Base-by-base conservation (phyloP, 2,797 vertebrate genomes). In the Gorsachius magnificus region DNA sequence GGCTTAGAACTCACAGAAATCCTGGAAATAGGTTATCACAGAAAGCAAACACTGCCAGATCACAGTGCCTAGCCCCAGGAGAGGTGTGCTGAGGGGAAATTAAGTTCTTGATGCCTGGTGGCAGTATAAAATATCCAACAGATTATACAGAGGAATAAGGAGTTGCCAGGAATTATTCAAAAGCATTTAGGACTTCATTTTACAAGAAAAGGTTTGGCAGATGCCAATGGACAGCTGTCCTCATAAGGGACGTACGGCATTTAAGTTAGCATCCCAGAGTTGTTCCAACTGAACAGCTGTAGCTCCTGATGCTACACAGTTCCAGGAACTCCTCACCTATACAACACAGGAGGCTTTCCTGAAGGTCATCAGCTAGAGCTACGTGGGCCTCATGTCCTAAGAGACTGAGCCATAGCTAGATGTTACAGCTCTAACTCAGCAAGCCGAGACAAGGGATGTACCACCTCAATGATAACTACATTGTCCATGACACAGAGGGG, bases 1-100 rank as follows among this genome's bases (percentile, higher is more conserved):
- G 45, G 48, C 65, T 80, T 79, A 89, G 66, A 83, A 89, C 38
- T 60, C 76, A 85, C 38, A 82, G 33, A 93, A 77, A 77, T 41
- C 45, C 57, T 85, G 21, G 41, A 53, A 89, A 61, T 13, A 17
- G 21, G 43, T 22, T 22, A 46, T 36, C 50, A 69, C 31, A 64
- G 64, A 87, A 74, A 83, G 68, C 60, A 89, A 89, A 83, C 28
- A 7, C 22, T 72, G 78, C 66, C 63, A 84, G 77, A 76, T 51
- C 20, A 54, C 58, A 80, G 45, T 31, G 60, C 43, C 16, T 6
- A 51, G 51, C 24, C 41, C 84, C 48, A 85, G 38, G 41, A 85
- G 45, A 77, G 38, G 45, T 68, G 68, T 66, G 68, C 60, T 68
- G 79, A 79, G 9, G 10, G 22, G 50, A 83, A 90, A 87, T 18